These are phyloP conservation scores for Acanthornis magna DNA, from an alignment of 2,797 vertebrate species.

Conservation along the genomic window DNA sequence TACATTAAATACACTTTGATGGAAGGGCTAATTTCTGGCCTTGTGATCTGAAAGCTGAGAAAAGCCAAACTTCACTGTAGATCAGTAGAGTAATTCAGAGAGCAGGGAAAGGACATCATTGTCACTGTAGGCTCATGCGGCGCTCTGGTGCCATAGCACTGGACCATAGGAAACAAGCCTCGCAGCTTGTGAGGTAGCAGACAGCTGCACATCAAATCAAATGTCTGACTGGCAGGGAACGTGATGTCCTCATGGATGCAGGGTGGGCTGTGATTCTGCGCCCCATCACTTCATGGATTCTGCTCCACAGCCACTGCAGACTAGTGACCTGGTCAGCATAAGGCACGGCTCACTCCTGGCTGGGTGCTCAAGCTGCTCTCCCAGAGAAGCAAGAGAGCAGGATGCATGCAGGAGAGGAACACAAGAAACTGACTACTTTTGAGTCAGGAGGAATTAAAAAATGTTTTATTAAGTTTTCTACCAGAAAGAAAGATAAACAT, in stretches of 20 bases:
- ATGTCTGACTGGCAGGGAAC: neutral
- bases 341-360: neutral
- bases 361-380: neutral
- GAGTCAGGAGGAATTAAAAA: neutral
- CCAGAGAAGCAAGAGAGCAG: neutral
- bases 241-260: neutral
- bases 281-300: rapidly evolving
- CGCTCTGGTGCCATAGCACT: neutral
- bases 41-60: conserved; percentile 1
- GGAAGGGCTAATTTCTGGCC: neutral
- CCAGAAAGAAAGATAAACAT: neutral
- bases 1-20: neutral
- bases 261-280: neutral
- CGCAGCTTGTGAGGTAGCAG: neutral
- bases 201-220: neutral
- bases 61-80: neutral
- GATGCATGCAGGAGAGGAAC: neutral
- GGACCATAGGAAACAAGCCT: neutral
- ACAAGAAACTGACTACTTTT: neutral
- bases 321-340: neutral
- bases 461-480: neutral
- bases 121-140: neutral
- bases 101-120: neutral
- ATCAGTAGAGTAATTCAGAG: neutral
- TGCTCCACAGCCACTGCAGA: neutral